These are phyloP conservation scores for Turritopsis rubra DNA, from an alignment of 30 jellyfish, hydroid and myxozoan species.

Conservation along the genomic window DNA sequence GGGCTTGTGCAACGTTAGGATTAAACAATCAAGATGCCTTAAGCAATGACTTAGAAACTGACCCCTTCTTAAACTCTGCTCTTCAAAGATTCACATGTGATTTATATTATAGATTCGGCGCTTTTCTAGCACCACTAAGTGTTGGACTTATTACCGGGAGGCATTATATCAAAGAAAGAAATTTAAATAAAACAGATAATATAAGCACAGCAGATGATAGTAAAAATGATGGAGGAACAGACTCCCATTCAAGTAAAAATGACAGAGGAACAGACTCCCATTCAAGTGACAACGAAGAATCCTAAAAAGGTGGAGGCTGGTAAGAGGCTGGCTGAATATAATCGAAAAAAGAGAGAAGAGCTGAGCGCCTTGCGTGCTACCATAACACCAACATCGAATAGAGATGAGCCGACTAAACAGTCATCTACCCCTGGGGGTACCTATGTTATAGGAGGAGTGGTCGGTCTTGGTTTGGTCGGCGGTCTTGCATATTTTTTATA, in stretches of 20 bases:
- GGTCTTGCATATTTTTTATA: not conserved
- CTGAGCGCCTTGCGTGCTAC: not conserved
- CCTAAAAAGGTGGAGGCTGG: not conserved
- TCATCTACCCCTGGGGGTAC: not conserved
- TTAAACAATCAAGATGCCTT: not conserved
- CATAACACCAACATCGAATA: not conserved
- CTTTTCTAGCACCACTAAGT: not conserved
- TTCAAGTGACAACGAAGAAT: not conserved
- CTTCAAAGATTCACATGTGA: conserved; percentile 12
- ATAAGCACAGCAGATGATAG: not conserved
- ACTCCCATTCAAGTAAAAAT: no score
- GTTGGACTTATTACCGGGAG: not conserved
- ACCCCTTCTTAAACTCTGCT: not conserved
- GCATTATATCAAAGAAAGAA: not conserved
- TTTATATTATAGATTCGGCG: not conserved
- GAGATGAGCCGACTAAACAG: not conserved
- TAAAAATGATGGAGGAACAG: no score
- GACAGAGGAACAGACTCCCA: not conserved
- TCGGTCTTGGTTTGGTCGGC: not conserved
- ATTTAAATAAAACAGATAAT: no score
- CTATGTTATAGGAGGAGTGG: not conserved
- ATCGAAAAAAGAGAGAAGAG: not conserved
- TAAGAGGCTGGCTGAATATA: not conserved
- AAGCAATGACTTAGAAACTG: not conserved
- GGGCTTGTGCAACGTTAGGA: conserved; percentile 3